phyloP scores from a whole-genome alignment of 2,888 invertebrate genomes.

The Ormyrus thymus region DNA sequence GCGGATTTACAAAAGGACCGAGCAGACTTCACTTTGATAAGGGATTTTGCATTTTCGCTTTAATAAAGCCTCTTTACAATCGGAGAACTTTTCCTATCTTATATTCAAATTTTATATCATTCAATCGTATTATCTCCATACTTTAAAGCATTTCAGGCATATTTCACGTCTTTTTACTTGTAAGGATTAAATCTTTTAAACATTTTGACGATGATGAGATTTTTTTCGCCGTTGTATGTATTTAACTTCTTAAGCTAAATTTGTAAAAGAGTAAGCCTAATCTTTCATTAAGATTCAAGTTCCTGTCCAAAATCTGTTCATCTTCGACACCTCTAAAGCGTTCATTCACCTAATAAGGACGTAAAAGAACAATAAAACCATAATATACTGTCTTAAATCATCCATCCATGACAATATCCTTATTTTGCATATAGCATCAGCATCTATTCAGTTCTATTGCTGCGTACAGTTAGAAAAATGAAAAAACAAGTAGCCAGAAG shows the following conservation, averaged over 20 bases:
- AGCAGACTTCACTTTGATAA: slow-evolving; percentile 30
- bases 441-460: too few relatives aligned
- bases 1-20: slow-evolving; percentile 18
- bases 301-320: too few relatives aligned
- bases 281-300: background rate
- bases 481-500: slow-evolving; percentile 20
- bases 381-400: slow-evolving; percentile 11
- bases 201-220: too few relatives aligned
- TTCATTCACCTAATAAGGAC: background rate
- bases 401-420: slow-evolving; percentile 8
- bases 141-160: too few relatives aligned
- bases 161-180: too few relatives aligned
- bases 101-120: slow-evolving; percentile 24
- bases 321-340: too few relatives aligned
- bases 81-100: slow-evolving; percentile 7
- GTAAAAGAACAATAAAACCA: slow-evolving; percentile 6
- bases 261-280: background rate
- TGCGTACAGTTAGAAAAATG: background rate
- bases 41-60: slow-evolving; percentile 29
- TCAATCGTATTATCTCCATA: background rate
- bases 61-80: slow-evolving; percentile 25
- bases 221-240: too few relatives aligned
- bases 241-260: too few relatives aligned
- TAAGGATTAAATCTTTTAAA: too few relatives aligned
- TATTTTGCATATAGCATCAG: background rate